Evolutionary conservation across 2,113 vertebrate species (phyloP).

Genomic region (Elanoides forficatus): DNA sequence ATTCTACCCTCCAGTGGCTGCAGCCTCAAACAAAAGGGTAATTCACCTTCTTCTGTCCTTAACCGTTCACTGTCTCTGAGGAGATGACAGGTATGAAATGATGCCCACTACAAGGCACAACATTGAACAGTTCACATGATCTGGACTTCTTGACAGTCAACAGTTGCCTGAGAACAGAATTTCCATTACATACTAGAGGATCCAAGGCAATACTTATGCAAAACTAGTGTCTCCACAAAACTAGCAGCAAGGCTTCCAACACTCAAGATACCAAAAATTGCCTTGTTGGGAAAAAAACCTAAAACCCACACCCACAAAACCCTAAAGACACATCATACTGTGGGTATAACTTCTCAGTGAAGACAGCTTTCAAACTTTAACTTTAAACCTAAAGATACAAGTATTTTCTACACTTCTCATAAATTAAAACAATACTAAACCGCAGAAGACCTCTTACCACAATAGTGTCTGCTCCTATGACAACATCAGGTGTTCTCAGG

Average conservation of each 20-base stretch:
- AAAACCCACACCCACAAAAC: not conserved
- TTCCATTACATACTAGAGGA: not conserved
- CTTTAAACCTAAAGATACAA: not conserved
- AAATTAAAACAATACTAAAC: not conserved
- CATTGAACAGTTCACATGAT: not conserved
- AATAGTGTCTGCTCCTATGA: conserved; percentile 95
- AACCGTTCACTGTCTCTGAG: not conserved
- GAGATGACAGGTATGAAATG: not conserved
- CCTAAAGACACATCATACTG: not conserved
- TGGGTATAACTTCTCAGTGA: not conserved
- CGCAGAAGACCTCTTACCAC: conserved; percentile 80
- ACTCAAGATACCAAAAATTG: not conserved
- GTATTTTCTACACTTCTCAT: not conserved
- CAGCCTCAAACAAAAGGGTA: not conserved
- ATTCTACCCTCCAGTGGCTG: not conserved
- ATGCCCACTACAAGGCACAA: not conserved
- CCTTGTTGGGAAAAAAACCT: not conserved
- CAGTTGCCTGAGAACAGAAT: not conserved
- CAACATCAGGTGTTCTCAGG: conserved; percentile 86
- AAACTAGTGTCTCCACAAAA: not conserved
- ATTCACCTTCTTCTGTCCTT: not conserved
- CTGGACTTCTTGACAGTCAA: not conserved
- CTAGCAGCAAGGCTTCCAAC: not conserved
- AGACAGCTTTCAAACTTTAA: not conserved
- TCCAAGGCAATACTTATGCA: not conserved